Evolutionary conservation across 2,113 vertebrate genomes (phyloP), one percentile per base, ranked within the genome.

Genomic region (Opisthocomus hoazin): DNA sequence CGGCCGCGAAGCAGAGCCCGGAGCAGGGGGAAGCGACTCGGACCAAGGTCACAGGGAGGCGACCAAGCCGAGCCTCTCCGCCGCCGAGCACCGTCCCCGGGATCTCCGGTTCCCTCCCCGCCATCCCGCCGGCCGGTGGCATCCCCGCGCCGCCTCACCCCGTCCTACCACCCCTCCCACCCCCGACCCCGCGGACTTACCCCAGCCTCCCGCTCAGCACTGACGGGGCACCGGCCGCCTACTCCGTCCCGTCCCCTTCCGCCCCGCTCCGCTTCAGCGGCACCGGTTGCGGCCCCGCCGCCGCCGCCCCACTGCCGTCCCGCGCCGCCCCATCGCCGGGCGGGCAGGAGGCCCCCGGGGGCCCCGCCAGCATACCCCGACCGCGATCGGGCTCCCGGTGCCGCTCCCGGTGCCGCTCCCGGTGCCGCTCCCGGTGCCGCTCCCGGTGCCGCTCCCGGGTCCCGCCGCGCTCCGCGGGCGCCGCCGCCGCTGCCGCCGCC

Each of bases 1-100:
- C 37, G 29, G 57, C 41, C 32, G 37, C 57, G 10, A 45, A 50
- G 37, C 8, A n/a, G 15, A 93, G 14, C 50, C 46, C 30, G 5
- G 84, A 81, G 74, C 69, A 16, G n/a, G n/a, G 57, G n/a, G 29
- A 51, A 50, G 57, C 46, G 86, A 91, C 90, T 96, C 83, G 71
- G 43, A n/a, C 90, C 95, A 96, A 94, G 95, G 95, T 93, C 93
- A 94, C 84, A 61, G 60, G 11, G 12, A 12, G 26, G 12, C 36
- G 21, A 37, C 68, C 23, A 53, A 68, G 68, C 14, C 26, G n/a
- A n/a, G 63, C 41, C 4, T 34, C 63, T 17, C 18, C 41, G 4
- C n/a, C n/a, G 27, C 9, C 32, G 41, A 36, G 26, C 57, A n/a
- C 74, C 34, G 69, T 7, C 23, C 27, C 27, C 8, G 23, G 46